phyloP scores from a whole-genome alignment of 2,888 invertebrate genomes.

The Anodontia alba region DNA sequence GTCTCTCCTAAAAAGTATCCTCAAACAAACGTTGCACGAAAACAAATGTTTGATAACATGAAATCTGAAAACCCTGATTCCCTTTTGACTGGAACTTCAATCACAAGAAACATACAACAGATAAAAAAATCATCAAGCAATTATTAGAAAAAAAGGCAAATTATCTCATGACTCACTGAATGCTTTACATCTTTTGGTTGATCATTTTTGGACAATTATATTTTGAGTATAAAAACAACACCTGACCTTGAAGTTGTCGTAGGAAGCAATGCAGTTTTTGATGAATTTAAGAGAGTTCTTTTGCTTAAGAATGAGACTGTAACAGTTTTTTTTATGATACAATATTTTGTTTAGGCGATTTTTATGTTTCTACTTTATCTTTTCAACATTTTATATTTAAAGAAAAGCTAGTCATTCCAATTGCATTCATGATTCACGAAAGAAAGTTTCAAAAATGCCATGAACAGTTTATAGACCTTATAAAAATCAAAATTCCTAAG shows the following conservation, averaged over 20 bases:
- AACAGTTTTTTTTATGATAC: conserved; percentile 42
- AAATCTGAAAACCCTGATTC: neutral
- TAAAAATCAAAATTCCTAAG: conserved; percentile 30
- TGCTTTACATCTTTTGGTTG: conserved; percentile 26
- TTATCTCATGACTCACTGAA: conserved; percentile 38
- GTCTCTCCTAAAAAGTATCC: conserved; percentile 1
- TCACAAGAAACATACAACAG: conserved; percentile 23
- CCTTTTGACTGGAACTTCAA: conserved; percentile 1
- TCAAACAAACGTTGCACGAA: neutral
- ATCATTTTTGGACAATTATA: conserved; percentile 36
- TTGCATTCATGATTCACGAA: conserved; percentile 44
- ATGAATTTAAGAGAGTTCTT: conserved; percentile 34
- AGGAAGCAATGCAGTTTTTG: conserved; percentile 31
- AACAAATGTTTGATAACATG: conserved; percentile 6
- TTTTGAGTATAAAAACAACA: conserved; percentile 39
- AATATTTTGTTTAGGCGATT: conserved; percentile 36
- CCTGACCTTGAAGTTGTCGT: conserved; percentile 44
- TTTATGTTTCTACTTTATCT: conserved; percentile 24
- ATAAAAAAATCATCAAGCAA: conserved; percentile 17
- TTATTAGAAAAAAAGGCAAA: neutral
- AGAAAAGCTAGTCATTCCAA: conserved; percentile 33
- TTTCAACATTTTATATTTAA: conserved; percentile 44
- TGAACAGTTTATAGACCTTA: conserved; percentile 31
- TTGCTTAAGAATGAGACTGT: conserved; percentile 23
- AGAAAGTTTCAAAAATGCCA: conserved; percentile 46